Base-by-base conservation (phyloP, 2,888 invertebrate genomes). In the Phortica magna region DNA sequence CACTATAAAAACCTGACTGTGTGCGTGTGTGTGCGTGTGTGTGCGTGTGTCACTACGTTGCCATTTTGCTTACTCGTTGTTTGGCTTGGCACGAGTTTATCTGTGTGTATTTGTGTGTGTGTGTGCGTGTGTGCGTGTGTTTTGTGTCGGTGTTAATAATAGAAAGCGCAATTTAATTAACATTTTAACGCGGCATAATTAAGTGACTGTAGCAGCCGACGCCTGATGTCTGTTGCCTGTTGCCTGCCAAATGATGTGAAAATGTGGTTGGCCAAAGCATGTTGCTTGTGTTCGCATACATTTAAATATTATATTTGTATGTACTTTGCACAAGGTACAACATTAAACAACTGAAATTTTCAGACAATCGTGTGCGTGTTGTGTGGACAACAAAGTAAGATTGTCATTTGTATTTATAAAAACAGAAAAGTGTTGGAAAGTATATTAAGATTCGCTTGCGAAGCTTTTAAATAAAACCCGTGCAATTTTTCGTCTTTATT, bases 171-270 rank as follows among this genome's bases (percentile, higher is more conserved):
- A 73, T 80, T 87, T 87, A 85, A 85, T 85, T 82, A 88, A 79
- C 84, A 80, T 85, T 81, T 79, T 80, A 84, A 80, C 77, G 77
- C 75, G 79, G 70, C 73, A 80, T 84, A 88, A 88, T 87, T 82
- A 82, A 84, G 85, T 79, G 73, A 55, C 74, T 17, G 74, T 77
- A 78, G 75, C 76, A 75, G 78, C 75, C 55, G 73, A n/a, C 41
- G 10, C 31, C 67, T 73, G 73, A 42, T 76, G 53, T 43, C n/a
- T 57, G 19, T 10, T 17, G 17, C 48, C 76, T 68, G 73, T 75
- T 76, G 76, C 65, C 68, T 71, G 14, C 74, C 74, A 57, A 80
- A 77, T 59, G 61, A 14, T 59, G 73, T 42, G 71, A 67, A 67
- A 67, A 67, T 67, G 67, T 10, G 14, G 14, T 14, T 14, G 39